Percentiles rank a stretch among this genome's conserved stretches.
Evolutionary conservation across 2,797 vertebrate species (phyloP).

Genomic region (Lacerta bilineata): DNA sequence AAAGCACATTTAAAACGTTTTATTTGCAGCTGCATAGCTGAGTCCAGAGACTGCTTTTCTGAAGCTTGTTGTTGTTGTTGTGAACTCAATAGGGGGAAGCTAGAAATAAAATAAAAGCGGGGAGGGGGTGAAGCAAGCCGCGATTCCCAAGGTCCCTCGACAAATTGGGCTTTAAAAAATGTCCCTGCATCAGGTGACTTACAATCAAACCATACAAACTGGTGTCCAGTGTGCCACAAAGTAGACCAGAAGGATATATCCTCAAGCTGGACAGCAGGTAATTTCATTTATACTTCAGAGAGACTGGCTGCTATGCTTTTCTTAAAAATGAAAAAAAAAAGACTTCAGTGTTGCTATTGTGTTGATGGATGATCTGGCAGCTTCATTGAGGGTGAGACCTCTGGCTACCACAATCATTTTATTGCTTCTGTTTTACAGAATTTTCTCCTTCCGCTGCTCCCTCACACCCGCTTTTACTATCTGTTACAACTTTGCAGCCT

Average conservation of each 20-base stretch:
- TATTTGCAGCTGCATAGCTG: no score
- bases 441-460: not conserved
- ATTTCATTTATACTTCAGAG: conserved; percentile 20
- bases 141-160: not conserved
- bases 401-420: not conserved
- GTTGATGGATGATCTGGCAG: not conserved
- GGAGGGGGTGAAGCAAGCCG: not conserved
- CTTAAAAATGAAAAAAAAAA: not conserved
- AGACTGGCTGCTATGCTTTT: not conserved
- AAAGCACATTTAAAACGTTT: no score
- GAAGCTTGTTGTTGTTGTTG: not conserved
- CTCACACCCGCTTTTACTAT: not conserved
- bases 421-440: conserved; percentile 6
- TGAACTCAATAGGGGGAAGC: not conserved
- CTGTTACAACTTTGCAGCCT: conserved; percentile 21
- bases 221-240: not conserved
- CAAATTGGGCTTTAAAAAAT: conserved; percentile 20
- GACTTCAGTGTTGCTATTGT: not conserved
- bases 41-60: no score
- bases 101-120: not conserved
- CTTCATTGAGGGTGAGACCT: conserved; percentile 31
- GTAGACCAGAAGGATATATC: not conserved
- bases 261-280: not conserved
- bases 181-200: not conserved
- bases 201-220: not conserved